Conservation (phyloP, 2,888 invertebrate species). For the Stegophylla sp. region DNA sequence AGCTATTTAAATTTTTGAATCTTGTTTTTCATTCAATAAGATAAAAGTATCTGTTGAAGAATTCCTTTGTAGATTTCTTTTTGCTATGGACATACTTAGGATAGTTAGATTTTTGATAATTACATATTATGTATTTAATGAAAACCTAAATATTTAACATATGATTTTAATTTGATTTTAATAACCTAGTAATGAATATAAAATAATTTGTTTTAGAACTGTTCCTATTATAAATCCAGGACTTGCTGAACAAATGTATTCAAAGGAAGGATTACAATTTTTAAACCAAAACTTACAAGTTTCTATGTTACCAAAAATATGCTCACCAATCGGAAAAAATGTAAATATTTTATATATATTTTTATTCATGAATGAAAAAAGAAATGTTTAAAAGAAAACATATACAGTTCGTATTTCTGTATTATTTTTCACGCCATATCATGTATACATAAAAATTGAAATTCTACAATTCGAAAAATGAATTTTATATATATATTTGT, state of each 20-base stretch:
- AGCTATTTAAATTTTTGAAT: too few relatives aligned
- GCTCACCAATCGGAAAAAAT: slow-evolving; percentile 62
- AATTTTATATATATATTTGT: too few relatives aligned
- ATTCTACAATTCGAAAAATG: too few relatives aligned
- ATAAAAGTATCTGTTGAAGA: too few relatives aligned
- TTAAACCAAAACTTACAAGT: slow-evolving; percentile 62
- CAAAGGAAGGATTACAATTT: slow-evolving; percentile 61
- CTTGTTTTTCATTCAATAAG: too few relatives aligned
- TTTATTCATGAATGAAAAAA: neutral
- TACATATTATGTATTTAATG: too few relatives aligned
- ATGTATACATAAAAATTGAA: too few relatives aligned
- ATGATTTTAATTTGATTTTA: neutral
- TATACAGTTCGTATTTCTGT: too few relatives aligned
- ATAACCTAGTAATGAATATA: neutral
- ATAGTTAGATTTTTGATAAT: too few relatives aligned
- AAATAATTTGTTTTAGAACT: slow-evolving; percentile 41
- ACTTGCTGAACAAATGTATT: slow-evolving; percentile 46
- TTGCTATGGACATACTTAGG: too few relatives aligned
- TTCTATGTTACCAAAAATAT: slow-evolving; percentile 62
- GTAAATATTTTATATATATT: slow-evolving; percentile 57
- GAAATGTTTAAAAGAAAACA: neutral
- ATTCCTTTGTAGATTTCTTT: too few relatives aligned
- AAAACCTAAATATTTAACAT: neutral
- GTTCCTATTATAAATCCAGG: slow-evolving; percentile 39
- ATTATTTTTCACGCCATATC: too few relatives aligned